Base-by-base conservation (phyloP, 2,113 vertebrate species). In the Grallaria varia region DNA sequence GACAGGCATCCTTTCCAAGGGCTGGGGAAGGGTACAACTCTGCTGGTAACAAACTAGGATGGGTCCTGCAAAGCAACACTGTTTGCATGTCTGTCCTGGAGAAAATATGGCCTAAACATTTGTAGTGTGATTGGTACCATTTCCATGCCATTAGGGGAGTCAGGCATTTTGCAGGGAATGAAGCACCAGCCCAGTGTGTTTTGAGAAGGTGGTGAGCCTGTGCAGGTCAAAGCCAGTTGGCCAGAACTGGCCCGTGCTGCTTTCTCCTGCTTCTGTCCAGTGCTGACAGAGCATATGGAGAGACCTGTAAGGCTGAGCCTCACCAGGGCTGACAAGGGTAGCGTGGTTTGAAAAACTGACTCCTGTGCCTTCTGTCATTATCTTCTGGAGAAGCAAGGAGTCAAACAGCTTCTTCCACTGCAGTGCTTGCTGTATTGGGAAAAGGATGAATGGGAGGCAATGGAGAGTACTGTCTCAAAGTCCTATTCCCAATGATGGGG, bases 111-210 rank as follows among this genome's bases (percentile, higher is more conserved):
- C 39, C 22, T 24, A 53, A 13, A n/a, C 13, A 1, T 47, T 24
- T 31, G 12, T 3, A 3, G 16, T 19, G 7, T 44, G 81, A 12
- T 33, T 25, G 50, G 35, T 23, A 16, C 4, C 6, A 9, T 50
- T 66, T 50, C 76, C 75, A 23, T 53, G 68, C 12, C 0, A 0
- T 30, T 33, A 5, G 31, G 25, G 14, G 19, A 14, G 9, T 37
- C 17, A 15, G 24, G 50, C 15, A 22, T 78, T 87, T 37, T 75
- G 67, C 42, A 40, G 30, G 5, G 47, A 8, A 15, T 10, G 59
- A 47, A 60, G 56, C 55, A 14, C 11, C 50, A 60, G 44, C 56
- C 52, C 7, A 0, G 13, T 45, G 44, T 42, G 58, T 45, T 44
- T 35, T 6, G 9, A 45, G 19, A 28, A 50, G 78, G 58, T 79